These are phyloP conservation scores for Drosophila persimilis DNA, from an alignment of 1,140 invertebrate species.

Conservation along the genomic window DNA sequence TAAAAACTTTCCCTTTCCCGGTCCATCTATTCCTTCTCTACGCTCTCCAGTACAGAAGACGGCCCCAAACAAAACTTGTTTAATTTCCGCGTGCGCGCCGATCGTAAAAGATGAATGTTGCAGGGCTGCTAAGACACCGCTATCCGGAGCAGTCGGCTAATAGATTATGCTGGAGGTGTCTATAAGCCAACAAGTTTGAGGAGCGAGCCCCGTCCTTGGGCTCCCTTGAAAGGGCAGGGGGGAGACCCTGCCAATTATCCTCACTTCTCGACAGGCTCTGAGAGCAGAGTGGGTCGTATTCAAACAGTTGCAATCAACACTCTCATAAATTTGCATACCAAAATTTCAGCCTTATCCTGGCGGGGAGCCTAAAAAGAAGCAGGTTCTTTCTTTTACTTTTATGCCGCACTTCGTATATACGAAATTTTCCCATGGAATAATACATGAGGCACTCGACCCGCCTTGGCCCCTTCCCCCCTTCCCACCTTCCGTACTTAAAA, in stretches of 20 bases:
- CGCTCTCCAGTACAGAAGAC: constrained; percentile 14
- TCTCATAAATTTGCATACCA: constrained; percentile 77
- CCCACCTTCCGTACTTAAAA: constrained; percentile 37
- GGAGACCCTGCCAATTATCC: constrained; percentile 28
- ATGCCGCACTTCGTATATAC: constrained; percentile 61
- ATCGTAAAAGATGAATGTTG: constrained; percentile 62
- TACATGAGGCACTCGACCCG: constrained; percentile 56
- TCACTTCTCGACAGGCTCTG: constrained; percentile 23
- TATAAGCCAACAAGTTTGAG: constrained; percentile 10
- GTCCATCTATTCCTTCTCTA: constrained; percentile 3
- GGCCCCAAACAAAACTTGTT: constrained; percentile 35
- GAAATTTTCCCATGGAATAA: constrained; percentile 71
- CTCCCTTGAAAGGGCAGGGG: constrained; percentile 18
- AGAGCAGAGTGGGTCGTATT: constrained; percentile 16
- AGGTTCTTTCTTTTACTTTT: constrained; percentile 49
- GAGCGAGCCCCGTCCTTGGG: too few relatives aligned
- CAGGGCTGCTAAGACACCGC: constrained; percentile 9
- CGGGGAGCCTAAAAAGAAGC: not conserved
- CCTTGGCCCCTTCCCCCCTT: not conserved
- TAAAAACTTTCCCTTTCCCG: constrained; percentile 51
- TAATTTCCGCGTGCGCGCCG: constrained; percentile 35
- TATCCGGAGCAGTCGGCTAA: constrained; percentile 30
- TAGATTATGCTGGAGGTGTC: constrained; percentile 65
- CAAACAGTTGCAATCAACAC: constrained; percentile 77
- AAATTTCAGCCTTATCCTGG: constrained; percentile 64